phyloP scores from a whole-genome alignment of 2,113 vertebrate genomes.

The Trogon melanurus region DNA sequence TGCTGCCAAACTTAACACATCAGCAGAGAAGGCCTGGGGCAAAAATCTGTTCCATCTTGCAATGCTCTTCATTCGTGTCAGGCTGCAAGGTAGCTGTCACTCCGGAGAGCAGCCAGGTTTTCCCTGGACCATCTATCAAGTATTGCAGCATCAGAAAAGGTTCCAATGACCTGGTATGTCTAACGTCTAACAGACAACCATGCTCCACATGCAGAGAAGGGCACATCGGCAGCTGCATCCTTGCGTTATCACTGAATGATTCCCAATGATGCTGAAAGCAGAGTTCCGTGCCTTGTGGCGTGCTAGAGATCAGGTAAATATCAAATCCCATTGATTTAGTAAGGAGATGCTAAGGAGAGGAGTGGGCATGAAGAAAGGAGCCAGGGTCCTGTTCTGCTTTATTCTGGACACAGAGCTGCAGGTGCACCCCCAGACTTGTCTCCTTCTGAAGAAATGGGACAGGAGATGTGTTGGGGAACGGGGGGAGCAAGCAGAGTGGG shows the following conservation, averaged over 20 bases:
- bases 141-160: neutral
- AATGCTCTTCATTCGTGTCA: neutral
- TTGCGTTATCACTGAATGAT: neutral
- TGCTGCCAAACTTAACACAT: constrained; percentile 46
- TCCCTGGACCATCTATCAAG: neutral
- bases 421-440: neutral
- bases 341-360: neutral
- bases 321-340: neutral
- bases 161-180: neutral
- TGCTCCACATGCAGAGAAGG: neutral
- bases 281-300: neutral
- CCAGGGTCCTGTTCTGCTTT: neutral
- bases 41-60: constrained; percentile 48
- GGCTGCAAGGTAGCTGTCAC: constrained; percentile 28
- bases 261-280: neutral
- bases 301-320: neutral
- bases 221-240: neutral
- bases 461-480: fast-evolving
- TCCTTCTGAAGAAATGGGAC: neutral
- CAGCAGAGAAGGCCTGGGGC: neutral
- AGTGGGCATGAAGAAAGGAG: neutral
- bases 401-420: neutral
- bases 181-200: neutral
- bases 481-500: fast-evolving
- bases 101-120: neutral